Conservation (phyloP, 1,140 invertebrate species). For the Nephotettix cincticeps region DNA sequence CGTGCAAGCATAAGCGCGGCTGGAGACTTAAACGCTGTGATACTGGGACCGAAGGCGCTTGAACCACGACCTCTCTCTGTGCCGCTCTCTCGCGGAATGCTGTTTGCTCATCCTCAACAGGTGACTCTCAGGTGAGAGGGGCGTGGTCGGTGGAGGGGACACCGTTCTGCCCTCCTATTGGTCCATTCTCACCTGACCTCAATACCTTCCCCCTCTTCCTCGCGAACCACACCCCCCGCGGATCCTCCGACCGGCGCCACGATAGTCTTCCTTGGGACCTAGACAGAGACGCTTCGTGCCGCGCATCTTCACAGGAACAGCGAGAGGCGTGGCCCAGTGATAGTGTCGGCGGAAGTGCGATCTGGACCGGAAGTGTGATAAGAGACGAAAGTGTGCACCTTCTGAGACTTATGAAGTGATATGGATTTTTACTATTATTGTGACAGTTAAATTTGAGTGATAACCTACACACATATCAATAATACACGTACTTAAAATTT, state of each 20-base stretch:
- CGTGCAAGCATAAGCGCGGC: neutral
- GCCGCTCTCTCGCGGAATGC: constrained; percentile 6
- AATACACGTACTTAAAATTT: too few species aligned
- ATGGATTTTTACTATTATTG: too few species aligned
- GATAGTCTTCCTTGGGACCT: constrained; percentile 12
- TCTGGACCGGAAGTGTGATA: neutral
- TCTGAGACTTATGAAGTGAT: too few species aligned
- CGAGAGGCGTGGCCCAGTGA: neutral
- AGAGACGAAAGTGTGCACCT: too few species aligned
- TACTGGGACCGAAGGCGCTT: neutral
- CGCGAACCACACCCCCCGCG: neutral
- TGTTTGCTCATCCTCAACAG: constrained; percentile 21
- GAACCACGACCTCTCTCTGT: neutral
- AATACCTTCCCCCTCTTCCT: constrained; percentile 1
- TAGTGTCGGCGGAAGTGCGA: too few species aligned
- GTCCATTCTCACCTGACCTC: constrained; percentile 16
- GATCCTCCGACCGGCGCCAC: neutral
- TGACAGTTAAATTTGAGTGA: too few species aligned
- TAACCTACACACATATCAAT: too few species aligned
- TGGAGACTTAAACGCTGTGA: neutral
- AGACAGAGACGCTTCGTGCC: neutral
- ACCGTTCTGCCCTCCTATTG: neutral
- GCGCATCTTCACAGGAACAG: neutral
- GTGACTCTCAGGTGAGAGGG: constrained; percentile 21
- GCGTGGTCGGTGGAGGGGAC: constrained; percentile 6